These are phyloP conservation scores for Pedionomus torquatus DNA, from an alignment of 2,113 vertebrate genomes.

Conservation along the genomic window DNA sequence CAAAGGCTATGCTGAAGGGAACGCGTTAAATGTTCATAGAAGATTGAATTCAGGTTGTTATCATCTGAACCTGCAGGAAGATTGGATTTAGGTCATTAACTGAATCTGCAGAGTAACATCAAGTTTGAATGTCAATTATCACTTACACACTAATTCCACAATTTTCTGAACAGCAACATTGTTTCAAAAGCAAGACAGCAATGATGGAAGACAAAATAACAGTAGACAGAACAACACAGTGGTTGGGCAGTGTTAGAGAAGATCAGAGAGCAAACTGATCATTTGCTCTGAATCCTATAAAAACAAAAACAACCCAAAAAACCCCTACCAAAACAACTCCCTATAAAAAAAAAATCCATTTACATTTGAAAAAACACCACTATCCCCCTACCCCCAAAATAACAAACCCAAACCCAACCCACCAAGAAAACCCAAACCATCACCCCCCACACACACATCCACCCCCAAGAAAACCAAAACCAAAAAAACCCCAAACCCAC, in stretches of 20 bases:
- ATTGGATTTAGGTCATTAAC: slow-evolving; percentile 80
- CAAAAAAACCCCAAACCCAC: background rate
- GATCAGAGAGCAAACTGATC: background rate
- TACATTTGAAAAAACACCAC: background rate
- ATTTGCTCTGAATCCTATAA: background rate
- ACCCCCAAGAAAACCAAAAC: background rate
- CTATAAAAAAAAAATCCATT: background rate
- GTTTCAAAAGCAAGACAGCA: background rate
- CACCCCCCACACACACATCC: too few relatives aligned
- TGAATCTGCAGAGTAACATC: background rate
- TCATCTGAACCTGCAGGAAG: slow-evolving; percentile 87
- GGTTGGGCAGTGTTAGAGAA: fast-evolving
- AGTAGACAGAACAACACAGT: background rate
- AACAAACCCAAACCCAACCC: fast-evolving
- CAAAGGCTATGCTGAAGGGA: slow-evolving; percentile 89
- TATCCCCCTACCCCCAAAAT: background rate
- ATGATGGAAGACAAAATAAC: background rate
- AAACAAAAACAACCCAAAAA: background rate
- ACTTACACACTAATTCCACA: background rate
- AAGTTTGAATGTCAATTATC: background rate
- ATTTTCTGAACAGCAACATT: background rate
- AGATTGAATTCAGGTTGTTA: slow-evolving; percentile 92
- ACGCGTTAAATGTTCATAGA: slow-evolving; percentile 90
- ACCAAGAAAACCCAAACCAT: background rate
- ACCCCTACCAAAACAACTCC: too few relatives aligned